Evolutionary conservation across 2,888 invertebrate genomes (phyloP).

Genomic region (Lochmaea capreae): DNA sequence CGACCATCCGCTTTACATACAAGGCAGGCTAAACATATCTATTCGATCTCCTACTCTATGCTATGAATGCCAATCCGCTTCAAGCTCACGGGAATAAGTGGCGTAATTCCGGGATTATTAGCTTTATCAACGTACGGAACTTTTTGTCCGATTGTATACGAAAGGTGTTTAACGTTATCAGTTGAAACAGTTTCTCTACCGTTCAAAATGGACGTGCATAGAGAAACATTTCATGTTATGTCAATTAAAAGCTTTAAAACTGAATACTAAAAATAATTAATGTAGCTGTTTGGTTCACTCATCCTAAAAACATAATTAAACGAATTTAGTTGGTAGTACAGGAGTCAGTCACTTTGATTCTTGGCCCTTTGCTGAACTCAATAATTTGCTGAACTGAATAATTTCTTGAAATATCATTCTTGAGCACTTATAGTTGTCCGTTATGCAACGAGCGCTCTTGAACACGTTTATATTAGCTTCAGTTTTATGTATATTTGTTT

Average conservation of each 20-base stretch:
- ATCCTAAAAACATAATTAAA: too few species aligned
- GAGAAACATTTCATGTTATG: background rate
- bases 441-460: too few species aligned
- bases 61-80: slow-evolving; percentile 24
- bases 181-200: slow-evolving; percentile 12
- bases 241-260: background rate
- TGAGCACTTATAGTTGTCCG: too few species aligned
- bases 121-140: slow-evolving; percentile 34
- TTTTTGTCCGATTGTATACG: slow-evolving; percentile 32
- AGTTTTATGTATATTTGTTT: too few species aligned
- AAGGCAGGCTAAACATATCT: slow-evolving; percentile 30
- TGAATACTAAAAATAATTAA: background rate
- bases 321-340: too few species aligned
- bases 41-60: slow-evolving; percentile 31
- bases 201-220: background rate
- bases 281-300: too few species aligned
- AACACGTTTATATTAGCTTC: too few species aligned
- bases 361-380: too few species aligned
- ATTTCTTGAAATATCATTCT: too few species aligned
- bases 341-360: too few species aligned
- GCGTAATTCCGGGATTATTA: slow-evolving; percentile 37
- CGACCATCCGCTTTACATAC: slow-evolving; percentile 35
- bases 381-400: too few species aligned
- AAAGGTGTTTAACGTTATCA: slow-evolving; percentile 30
- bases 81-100: slow-evolving; percentile 22